phyloP scores from a whole-genome alignment of 2,888 invertebrate genomes.

The Stenodema calcarata region DNA sequence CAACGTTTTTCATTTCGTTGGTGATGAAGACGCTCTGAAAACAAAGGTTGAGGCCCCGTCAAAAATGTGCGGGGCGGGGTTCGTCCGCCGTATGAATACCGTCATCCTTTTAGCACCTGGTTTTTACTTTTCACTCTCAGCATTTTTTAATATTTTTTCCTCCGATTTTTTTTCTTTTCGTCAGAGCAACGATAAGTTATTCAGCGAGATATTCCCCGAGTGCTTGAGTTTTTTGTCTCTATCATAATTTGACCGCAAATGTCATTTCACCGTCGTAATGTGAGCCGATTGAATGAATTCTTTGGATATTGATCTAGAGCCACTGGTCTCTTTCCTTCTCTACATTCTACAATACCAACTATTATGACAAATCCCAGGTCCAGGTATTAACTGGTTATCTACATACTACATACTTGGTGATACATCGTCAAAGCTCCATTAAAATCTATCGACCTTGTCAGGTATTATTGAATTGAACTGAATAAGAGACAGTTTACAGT shows the following conservation, averaged over 20 bases:
- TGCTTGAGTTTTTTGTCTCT: not conserved
- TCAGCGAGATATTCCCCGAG: not conserved
- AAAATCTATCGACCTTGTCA: no score
- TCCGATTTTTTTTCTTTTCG: not conserved
- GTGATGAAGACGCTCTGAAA: not conserved
- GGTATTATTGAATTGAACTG: no score
- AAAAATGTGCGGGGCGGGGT: not conserved
- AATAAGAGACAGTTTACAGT: no score
- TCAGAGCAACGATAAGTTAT: not conserved
- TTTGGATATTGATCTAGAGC: no score
- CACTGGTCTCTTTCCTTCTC: no score
- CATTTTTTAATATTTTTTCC: not conserved
- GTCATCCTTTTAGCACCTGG: constrained; percentile 12
- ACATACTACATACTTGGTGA: no score
- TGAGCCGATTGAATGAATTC: no score
- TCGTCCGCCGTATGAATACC: not conserved
- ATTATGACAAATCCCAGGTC: no score
- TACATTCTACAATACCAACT: no score
- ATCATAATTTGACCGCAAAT: not conserved
- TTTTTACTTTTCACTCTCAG: not conserved
- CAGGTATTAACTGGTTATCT: no score
- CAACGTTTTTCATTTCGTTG: not conserved
- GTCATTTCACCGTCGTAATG: not conserved
- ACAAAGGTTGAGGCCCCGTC: not conserved
- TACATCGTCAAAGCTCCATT: no score